Base-by-base conservation (phyloP, 2,888 invertebrate species). In the Drosophila seclusa region DNA sequence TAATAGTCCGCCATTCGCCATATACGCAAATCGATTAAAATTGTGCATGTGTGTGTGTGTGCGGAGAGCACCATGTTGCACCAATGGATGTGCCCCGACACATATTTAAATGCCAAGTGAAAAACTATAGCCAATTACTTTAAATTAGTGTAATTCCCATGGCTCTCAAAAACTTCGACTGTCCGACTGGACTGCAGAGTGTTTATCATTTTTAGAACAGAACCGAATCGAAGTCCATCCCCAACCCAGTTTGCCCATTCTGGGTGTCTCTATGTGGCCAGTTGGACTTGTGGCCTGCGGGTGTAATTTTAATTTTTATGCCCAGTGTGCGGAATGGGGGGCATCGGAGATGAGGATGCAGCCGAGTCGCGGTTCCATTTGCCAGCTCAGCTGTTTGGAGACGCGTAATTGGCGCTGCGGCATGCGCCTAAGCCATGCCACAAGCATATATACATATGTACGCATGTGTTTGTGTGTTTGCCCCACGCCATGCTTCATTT, bases 21-120 rank as follows among this genome's bases (percentile, higher is more conserved):
- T 87, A 90, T 92, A 92, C 92, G 91, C 89, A 92, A 92, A 92
- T 92, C 92, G 92, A 92, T 92, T 92, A 92, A 92, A 92, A 92
- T 91, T 92, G 90, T 73, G 68, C 29, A 11, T 38, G 36, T 34
- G 18, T 53, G 18, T 52, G 21, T 32, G 16, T 52, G 5, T n/a
- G 31, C 31, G 34, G 27, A n/a, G 16, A 52, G 36, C 36, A 18
- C 13, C 68, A 67, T 73, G 77, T 70, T 50, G 73, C 71, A 76
- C 60, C 66, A 65, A 76, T 77, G 57, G 24, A 32, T 34, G 8
- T 52, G 69, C 29, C 24, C 52, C 50, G 79, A 87, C 84, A 87
- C 84, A 87, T 84, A 91, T 91, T 91, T 90, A 91, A 91, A 91
- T 90, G 90, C 88, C 84, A 91, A 90, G 91, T 91, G 89, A 90